phyloP scores from a whole-genome alignment of 2,888 invertebrate genomes.

The Poecilobothrus nobilitatus region DNA sequence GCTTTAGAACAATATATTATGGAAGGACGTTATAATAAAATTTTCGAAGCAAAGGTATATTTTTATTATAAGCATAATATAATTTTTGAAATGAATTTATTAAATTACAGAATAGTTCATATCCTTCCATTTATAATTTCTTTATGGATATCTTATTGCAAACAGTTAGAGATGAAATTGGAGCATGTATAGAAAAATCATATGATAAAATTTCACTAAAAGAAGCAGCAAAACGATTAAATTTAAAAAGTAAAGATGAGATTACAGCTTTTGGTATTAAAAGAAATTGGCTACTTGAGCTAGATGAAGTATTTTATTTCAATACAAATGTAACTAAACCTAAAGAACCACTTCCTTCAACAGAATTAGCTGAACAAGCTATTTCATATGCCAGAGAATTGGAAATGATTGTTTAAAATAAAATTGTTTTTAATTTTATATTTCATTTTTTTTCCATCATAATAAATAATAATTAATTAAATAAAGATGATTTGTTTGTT shows the following conservation, averaged over 20 bases:
- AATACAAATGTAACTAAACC: slow-evolving; percentile 64
- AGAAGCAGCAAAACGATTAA: slow-evolving; percentile 84
- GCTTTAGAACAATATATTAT: slow-evolving; percentile 96
- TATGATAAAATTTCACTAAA: slow-evolving; percentile 80
- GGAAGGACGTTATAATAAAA: slow-evolving; percentile 99
- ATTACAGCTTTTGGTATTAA: slow-evolving; percentile 72
- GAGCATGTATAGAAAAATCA: slow-evolving; percentile 92
- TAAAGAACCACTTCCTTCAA: slow-evolving; percentile 76
- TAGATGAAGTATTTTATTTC: slow-evolving; percentile 76
- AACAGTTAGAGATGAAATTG: slow-evolving; percentile 94
- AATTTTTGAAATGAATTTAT: slow-evolving; percentile 27
- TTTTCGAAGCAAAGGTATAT: slow-evolving; percentile 72
- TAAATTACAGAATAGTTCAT: slow-evolving; percentile 71
- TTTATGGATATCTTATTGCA: slow-evolving; percentile 95
- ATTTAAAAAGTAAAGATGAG: slow-evolving; percentile 67
- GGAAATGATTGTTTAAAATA: slow-evolving; percentile 92
- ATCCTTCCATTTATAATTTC: slow-evolving; percentile 88
- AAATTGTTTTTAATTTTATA: not conserved
- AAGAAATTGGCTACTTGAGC: slow-evolving; percentile 74
- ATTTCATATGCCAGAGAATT: slow-evolving; percentile 95
- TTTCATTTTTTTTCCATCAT: too few species aligned
- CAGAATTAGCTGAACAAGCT: slow-evolving; percentile 84
- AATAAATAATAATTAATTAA: too few species aligned
- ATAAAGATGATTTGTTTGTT: too few species aligned
- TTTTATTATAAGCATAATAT: not conserved